A percentile compares a stretch with the other conserved stretches of the same genome.
phyloP scores from a whole-genome alignment of 2,113 vertebrate species.

The Ochotona princeps region DNA sequence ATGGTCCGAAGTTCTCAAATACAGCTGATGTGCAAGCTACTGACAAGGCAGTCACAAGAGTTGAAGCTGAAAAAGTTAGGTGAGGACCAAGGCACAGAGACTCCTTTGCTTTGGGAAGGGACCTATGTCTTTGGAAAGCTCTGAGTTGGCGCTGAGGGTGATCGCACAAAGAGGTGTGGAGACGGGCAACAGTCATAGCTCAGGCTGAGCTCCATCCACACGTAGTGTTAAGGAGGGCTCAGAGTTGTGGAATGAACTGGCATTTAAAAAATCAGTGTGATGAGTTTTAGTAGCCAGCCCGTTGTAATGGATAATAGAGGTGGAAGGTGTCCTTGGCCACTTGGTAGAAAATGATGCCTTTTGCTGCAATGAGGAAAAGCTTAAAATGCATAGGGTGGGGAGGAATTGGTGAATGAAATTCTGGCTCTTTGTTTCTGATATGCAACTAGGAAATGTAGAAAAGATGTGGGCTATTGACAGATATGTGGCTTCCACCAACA shows the following conservation, averaged over 20 bases:
- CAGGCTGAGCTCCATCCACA: background rate
- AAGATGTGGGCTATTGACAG: background rate
- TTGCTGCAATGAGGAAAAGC: background rate
- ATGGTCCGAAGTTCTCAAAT: background rate
- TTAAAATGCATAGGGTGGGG: conserved; percentile 10
- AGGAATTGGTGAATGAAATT: background rate
- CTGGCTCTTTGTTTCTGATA: background rate
- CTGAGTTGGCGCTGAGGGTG: too few relatives aligned
- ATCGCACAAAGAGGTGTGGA: background rate
- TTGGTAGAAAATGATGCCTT: background rate
- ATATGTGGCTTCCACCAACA: background rate
- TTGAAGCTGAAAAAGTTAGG: background rate
- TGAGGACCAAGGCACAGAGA: background rate
- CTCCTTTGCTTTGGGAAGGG: background rate
- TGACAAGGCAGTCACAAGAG: background rate
- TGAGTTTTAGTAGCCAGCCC: background rate
- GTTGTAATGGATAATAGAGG: background rate
- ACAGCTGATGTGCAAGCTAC: background rate
- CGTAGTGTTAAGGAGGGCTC: background rate
- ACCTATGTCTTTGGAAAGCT: background rate
- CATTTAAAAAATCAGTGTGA: background rate
- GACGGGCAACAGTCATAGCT: background rate
- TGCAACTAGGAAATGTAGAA: background rate
- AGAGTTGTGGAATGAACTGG: background rate
- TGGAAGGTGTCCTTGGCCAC: background rate